These are phyloP conservation scores for Nerophis lumbriciformis DNA, from an alignment of 2,113 vertebrate species.

Conservation along the genomic window DNA sequence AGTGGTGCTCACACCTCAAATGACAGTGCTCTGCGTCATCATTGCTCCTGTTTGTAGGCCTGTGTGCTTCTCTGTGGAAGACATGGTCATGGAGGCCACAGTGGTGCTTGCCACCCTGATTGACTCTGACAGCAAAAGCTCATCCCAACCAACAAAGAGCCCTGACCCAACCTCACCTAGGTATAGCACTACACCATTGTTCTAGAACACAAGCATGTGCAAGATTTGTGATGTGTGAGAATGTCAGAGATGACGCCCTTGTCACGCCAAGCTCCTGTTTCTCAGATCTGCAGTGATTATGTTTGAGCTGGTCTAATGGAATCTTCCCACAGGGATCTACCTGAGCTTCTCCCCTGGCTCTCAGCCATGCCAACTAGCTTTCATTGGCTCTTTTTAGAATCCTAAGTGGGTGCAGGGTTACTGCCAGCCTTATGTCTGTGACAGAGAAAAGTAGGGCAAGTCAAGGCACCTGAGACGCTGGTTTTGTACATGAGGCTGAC, in stretches of 20 bases:
- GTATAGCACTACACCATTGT: conserved; percentile 29
- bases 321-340: conserved; percentile 35
- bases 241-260: not conserved
- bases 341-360: conserved; percentile 44
- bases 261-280: not conserved
- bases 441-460: conserved; percentile 42
- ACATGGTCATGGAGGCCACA: conserved; percentile 78
- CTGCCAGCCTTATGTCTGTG: conserved; percentile 41
- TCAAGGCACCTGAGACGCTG: not conserved
- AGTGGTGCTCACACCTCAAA: conserved; percentile 2
- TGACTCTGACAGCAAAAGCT: conserved; percentile 49
- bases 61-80: conserved; percentile 80
- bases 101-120: conserved; percentile 83
- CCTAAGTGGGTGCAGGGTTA: conserved; percentile 38
- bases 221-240: not conserved
- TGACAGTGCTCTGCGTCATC: not conserved
- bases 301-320: conserved; percentile 15
- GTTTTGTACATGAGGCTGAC: too few relatives aligned
- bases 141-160: conserved; percentile 42
- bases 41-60: conserved; percentile 68
- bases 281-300: conserved; percentile 1
- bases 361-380: conserved; percentile 28
- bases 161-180: conserved; percentile 20
- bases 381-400: conserved; percentile 45
- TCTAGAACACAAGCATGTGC: not conserved